Percentiles rank a stretch among this genome's conserved stretches.
phyloP scores from a whole-genome alignment of 2,888 invertebrate species.

The Brachypterus glaber region DNA sequence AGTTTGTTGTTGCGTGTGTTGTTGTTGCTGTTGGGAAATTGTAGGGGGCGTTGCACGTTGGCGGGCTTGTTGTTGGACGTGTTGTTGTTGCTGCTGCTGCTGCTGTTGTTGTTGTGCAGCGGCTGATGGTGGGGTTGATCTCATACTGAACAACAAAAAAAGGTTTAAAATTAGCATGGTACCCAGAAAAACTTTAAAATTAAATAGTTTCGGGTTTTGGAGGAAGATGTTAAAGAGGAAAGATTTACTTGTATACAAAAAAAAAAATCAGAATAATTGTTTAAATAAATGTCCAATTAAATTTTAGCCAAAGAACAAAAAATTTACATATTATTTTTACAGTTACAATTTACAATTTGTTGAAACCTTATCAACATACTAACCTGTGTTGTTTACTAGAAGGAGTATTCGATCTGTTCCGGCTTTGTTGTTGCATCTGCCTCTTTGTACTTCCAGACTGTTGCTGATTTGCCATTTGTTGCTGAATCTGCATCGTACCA shows the following conservation, averaged over 20 bases:
- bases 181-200: no score
- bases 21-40: conserved; percentile 32
- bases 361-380: no score
- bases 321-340: no score
- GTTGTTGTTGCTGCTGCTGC: conserved; percentile 10
- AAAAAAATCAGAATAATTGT: no score
- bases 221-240: no score
- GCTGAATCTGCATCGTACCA: conserved; percentile 29
- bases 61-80: conserved; percentile 25
- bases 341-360: no score
- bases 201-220: no score
- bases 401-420: conserved; percentile 34
- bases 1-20: conserved; percentile 33
- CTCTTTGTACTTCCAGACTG: conserved; percentile 35
- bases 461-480: conserved; percentile 28
- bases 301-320: no score
- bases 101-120: conserved; percentile 31
- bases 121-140: conserved; percentile 35
- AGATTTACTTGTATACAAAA: no score
- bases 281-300: no score
- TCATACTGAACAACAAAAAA: conserved; percentile 27
- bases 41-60: conserved; percentile 37
- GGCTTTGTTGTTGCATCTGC: conserved; percentile 35
- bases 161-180: no score
- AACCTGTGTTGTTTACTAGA: conserved; percentile 36